Evolutionary conservation across 2,113 vertebrate genomes (phyloP).

Genomic region (Cairina moschata): DNA sequence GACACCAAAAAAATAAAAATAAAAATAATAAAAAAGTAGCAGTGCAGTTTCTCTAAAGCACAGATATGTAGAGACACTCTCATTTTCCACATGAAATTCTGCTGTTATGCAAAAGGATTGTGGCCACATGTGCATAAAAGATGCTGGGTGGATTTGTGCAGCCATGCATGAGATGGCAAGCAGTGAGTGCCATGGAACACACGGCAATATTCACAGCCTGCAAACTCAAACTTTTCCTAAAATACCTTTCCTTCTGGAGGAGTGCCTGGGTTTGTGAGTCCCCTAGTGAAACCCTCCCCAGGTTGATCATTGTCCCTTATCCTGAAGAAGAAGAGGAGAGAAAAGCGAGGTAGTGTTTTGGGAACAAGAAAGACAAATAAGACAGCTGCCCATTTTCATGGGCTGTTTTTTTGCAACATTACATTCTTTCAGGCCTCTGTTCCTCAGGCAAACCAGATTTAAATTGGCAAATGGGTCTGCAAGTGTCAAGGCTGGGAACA

Average conservation of each 20-base stretch:
- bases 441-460: not conserved
- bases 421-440: not conserved
- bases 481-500: not conserved
- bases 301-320: not conserved
- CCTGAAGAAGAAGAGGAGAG: not conserved
- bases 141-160: not conserved
- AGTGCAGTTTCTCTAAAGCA: not conserved
- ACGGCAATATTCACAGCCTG: not conserved
- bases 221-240: not conserved
- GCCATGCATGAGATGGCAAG: not conserved
- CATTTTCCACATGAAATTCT: not conserved
- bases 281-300: not conserved
- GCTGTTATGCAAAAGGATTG: not conserved
- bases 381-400: not conserved
- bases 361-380: not conserved
- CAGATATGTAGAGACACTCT: not conserved
- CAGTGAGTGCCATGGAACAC: not conserved
- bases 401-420: not conserved
- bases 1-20: not conserved
- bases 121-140: not conserved
- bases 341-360: not conserved
- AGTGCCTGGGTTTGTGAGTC: not conserved
- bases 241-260: conserved; percentile 13
- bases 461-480: not conserved
- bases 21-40: not conserved